phyloP scores from a whole-genome alignment of 2,888 invertebrate genomes.

The Drosophila monieri region DNA sequence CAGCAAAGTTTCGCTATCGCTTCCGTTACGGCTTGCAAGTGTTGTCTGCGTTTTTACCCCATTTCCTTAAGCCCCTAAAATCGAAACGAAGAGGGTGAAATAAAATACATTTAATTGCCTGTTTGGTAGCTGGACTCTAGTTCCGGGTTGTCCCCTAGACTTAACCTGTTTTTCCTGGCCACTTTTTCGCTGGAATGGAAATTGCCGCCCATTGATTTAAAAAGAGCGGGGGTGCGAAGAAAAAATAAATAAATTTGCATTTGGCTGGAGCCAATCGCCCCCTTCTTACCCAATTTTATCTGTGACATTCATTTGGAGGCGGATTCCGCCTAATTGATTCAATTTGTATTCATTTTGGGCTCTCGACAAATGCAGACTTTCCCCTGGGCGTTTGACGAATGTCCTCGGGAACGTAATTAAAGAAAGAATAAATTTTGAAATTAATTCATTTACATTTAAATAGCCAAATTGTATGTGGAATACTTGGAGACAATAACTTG shows the following conservation, averaged over 20 bases:
- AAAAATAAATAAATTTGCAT: conserved; percentile 48
- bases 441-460: conserved; percentile 43
- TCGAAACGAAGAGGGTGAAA: conserved; percentile 9
- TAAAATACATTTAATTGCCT: conserved; percentile 60
- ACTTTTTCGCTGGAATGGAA: conserved; percentile 31
- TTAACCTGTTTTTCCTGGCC: conserved; percentile 25
- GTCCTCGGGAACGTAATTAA: conserved; percentile 33
- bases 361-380: conserved; percentile 33
- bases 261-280: conserved; percentile 17
- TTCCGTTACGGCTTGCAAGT: conserved; percentile 29
- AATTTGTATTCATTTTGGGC: conserved; percentile 61
- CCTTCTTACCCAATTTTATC: conserved; percentile 11
- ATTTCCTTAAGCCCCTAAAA: conserved; percentile 20
- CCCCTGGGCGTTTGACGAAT: conserved; percentile 12
- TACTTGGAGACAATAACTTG: neutral
- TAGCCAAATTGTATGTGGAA: conserved; percentile 6
- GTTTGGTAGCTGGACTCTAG: conserved; percentile 39
- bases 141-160: conserved; percentile 31
- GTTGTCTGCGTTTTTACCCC: conserved; percentile 30
- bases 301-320: conserved; percentile 22
- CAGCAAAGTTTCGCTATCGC: conserved; percentile 18
- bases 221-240: neutral
- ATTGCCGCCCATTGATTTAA: conserved; percentile 50
- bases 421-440: conserved; percentile 20
- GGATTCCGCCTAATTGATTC: conserved; percentile 57